Evolutionary conservation across 2,797 vertebrate species (phyloP), one percentile per base, ranked within the genome.

Genomic region (Thaleichthys pacificus): DNA sequence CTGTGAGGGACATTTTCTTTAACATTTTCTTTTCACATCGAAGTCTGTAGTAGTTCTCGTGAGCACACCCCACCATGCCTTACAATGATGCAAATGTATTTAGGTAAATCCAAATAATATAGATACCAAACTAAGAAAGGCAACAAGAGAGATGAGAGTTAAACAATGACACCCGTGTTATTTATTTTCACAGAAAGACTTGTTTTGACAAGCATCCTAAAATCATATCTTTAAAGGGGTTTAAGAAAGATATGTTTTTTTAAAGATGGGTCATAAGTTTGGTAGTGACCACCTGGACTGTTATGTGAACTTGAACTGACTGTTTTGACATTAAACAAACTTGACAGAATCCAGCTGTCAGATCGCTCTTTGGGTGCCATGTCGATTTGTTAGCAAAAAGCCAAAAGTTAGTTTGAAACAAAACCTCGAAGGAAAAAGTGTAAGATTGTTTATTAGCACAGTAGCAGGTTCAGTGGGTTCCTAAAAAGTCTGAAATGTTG

Each of bases 1-100:
- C 77, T 75, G 57, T 68, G 77, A 74, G 60, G 78, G 76, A 75
- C 75, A 70, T 67, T 71, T 70, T 66, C 15, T 17, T 63, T 35
- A 54, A 63, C 42, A 21, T 49, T 73, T 60, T 30, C 63, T 24
- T 21, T 26, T 49, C 56, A 58, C 21, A 24, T 42, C 28, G 5
- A 35, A 21, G 15, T 35, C 47, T 24, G 47, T 24, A 51, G 64
- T 28, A 49, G 35, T 61, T 21, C 64, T 61, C 15, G 30, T 77
- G 24, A 49, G 51, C 15, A 1, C 1, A 60, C 9, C 11, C 5
- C 32, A 30, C 4, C n/a, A 21, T 12, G 30, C 19, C 54, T 38
- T 9, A 11, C 5, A 38, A 69, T 17, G n/a, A 51, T 35, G 57
- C 19, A 58, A 47, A 14, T 47, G 42, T 14, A 47, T 14, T 47